Base-by-base conservation (phyloP, 53 echinoderm and acorn worm species). In the Echinometra lucunter region DNA sequence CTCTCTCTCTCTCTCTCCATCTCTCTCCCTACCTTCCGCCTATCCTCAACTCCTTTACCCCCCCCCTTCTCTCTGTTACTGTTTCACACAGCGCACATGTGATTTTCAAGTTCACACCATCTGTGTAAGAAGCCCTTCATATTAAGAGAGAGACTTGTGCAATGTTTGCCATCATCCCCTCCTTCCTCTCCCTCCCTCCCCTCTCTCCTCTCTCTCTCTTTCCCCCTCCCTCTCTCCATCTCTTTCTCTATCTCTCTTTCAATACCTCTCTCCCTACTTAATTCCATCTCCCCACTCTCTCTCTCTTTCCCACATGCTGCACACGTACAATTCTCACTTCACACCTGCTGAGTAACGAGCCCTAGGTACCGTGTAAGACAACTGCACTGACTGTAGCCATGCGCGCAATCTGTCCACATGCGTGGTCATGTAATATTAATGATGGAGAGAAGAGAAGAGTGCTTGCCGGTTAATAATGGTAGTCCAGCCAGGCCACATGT, bases 341-440 rank as follows among this genome's bases (percentile, higher is more conserved):
- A 42, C 78, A 78, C 78, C 78, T 78, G 78, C 78, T 42, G 42
- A 40, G 78, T 78, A 78, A 42, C 40, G 23, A 78, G 42, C 42
- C 78, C 38, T 78, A 4, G 40, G 11, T 72, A 35, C 72, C n/a
- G 66, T 78, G 78, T 19, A 35, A 35, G 72, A 72, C 72, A 6
- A 12, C 78, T 78, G 38, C 78, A 42, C 38, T 74, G 13, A 7
- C 7, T 63, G 78, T 78, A 78, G 78, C 78, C 78, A 78, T 78
- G 69, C 40, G 42, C 42, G 38, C 78, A 78, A 78, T 78, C 78
- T 42, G 78, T 78, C 78, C 40, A 78, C 42, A 78, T 78, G 78
- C 78, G 42, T 78, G 78, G 38, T 78, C 78, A 78, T 78, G 78
- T 40, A 78, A 78, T 78, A 78, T 78, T 78, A 78, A 78, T 78